phyloP scores from a whole-genome alignment of 2,888 invertebrate species.

The Drosophila parthenogenetica region DNA sequence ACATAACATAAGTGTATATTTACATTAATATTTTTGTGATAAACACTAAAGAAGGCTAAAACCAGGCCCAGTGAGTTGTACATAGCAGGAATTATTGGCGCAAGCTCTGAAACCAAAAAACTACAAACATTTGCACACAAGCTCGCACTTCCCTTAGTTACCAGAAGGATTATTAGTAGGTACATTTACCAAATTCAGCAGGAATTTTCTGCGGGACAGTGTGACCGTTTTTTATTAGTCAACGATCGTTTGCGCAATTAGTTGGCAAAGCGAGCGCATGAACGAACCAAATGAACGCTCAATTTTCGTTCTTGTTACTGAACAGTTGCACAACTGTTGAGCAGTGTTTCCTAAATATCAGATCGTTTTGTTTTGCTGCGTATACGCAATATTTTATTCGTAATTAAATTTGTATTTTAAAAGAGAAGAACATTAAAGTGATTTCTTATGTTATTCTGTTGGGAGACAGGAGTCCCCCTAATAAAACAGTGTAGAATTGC shows the following conservation, averaged over 20 bases:
- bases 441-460: no score
- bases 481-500: neutral
- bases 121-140: neutral
- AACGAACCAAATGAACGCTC: neutral
- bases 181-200: neutral
- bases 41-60: slow-evolving; percentile 57
- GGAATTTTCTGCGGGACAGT: no score
- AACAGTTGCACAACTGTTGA: no score
- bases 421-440: neutral
- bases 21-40: slow-evolving; percentile 76
- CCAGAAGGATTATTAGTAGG: neutral
- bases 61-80: slow-evolving; percentile 60
- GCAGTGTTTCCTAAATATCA: no score
- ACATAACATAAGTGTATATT: slow-evolving; percentile 37
- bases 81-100: slow-evolving; percentile 44
- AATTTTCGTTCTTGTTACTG: no score
- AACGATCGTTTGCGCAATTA: neutral
- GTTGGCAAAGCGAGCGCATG: neutral
- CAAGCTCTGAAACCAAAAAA: slow-evolving; percentile 13
- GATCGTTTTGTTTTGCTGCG: neutral
- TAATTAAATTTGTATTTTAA: neutral
- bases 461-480: neutral
- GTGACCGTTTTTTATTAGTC: no score
- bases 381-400: neutral
- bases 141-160: neutral